These are phyloP conservation scores for Plutomurus gul DNA, from an alignment of 1,140 invertebrate genomes.

Conservation along the genomic window DNA sequence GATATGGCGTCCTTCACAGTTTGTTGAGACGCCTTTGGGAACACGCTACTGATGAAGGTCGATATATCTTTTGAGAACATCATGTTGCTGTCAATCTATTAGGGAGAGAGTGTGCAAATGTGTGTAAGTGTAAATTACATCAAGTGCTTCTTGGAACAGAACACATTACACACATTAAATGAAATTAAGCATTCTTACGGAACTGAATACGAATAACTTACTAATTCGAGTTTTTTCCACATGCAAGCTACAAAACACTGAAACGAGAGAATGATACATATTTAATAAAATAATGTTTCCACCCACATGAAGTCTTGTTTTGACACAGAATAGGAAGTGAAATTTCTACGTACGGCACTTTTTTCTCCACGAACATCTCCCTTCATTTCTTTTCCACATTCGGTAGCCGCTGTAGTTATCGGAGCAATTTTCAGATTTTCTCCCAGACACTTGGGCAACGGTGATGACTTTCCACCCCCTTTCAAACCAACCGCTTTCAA, in stretches of 20 bases:
- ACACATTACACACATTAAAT: too few relatives aligned
- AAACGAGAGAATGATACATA: neutral
- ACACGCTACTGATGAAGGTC: neutral
- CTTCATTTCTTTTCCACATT: neutral
- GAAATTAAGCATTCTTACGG: too few relatives aligned
- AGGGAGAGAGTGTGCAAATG: neutral
- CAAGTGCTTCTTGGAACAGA: too few relatives aligned
- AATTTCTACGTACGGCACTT: neutral
- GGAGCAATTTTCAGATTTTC: neutral
- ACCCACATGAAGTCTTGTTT: too few relatives aligned
- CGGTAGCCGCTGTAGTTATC: neutral
- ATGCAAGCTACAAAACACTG: slow-evolving; percentile 19
- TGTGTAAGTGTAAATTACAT: neutral
- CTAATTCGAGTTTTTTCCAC: slow-evolving; percentile 7
- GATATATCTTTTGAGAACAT: neutral
- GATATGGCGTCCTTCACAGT: neutral
- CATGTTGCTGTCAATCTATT: neutral
- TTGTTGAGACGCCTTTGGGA: neutral
- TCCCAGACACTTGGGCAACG: neutral
- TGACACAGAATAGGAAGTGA: neutral
- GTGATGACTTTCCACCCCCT: neutral
- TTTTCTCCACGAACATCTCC: neutral
- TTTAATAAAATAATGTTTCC: neutral
- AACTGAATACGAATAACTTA: neutral
- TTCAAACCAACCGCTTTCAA: neutral